phyloP scores from a whole-genome alignment of 2,113 vertebrate species.

The Danionella cerebrum region DNA sequence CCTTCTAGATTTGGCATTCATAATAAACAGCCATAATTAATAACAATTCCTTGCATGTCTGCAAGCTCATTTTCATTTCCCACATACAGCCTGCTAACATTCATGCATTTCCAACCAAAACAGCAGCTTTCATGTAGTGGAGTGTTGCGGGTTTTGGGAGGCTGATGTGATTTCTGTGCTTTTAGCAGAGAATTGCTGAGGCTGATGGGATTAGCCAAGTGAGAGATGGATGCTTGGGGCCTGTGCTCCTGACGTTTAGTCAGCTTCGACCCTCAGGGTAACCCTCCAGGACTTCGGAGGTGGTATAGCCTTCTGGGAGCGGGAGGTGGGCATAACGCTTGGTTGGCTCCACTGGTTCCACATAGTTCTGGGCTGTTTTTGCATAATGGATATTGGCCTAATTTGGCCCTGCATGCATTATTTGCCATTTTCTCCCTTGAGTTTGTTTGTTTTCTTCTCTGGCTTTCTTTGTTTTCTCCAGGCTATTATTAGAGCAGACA shows the following conservation, averaged over 20 bases:
- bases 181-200: background rate
- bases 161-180: slow-evolving; percentile 11
- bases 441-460: slow-evolving; percentile 49
- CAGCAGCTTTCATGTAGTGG: background rate
- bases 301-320: background rate
- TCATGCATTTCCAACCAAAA: background rate
- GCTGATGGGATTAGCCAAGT: background rate
- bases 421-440: slow-evolving; percentile 51
- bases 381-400: slow-evolving; percentile 54
- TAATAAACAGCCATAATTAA: slow-evolving; percentile 1
- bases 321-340: background rate
- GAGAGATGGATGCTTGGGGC: background rate
- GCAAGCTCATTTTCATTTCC: background rate
- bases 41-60: background rate
- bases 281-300: background rate
- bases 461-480: slow-evolving; percentile 62
- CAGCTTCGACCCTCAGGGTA: background rate
- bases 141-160: background rate
- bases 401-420: slow-evolving; percentile 54
- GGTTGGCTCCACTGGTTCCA: background rate
- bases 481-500: slow-evolving; percentile 71
- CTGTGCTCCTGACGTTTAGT: slow-evolving; percentile 1
- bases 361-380: slow-evolving; percentile 25
- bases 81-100: background rate
- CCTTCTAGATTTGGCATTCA: background rate